These are phyloP conservation scores for Drosophila grimshawi DNA, from an alignment of 1,140 invertebrate genomes.

Conservation along the genomic window DNA sequence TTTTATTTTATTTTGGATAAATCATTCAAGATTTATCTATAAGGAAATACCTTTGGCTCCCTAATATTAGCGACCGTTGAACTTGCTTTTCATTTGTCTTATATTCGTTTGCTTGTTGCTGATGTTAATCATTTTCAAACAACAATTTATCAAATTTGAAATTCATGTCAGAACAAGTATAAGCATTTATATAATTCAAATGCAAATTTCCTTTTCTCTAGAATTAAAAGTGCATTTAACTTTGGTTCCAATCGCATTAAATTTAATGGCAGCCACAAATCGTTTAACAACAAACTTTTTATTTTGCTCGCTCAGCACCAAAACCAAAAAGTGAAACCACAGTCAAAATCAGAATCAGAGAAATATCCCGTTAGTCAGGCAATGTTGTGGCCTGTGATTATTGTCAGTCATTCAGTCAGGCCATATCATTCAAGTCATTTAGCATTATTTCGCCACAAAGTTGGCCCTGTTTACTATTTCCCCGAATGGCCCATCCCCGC, in stretches of 20 bases:
- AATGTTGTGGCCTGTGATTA: constrained; percentile 28
- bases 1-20: no score
- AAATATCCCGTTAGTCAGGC: constrained; percentile 15
- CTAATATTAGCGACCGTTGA: no score
- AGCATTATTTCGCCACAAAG: constrained; percentile 49
- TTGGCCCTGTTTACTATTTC: constrained; percentile 10
- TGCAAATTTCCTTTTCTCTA: background rate
- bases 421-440: constrained; percentile 44
- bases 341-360: constrained; percentile 1
- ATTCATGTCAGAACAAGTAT: no score
- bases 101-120: no score
- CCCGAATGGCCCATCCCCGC: background rate
- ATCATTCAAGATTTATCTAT: no score
- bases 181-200: background rate
- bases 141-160: no score
- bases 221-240: constrained; percentile 32
- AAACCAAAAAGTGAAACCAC: constrained; percentile 40
- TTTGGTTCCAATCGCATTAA: constrained; percentile 25
- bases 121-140: no score
- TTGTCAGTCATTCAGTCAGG: constrained; percentile 34
- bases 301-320: constrained; percentile 39
- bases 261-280: constrained; percentile 14
- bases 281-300: constrained; percentile 21
- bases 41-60: no score
- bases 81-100: no score